These are phyloP conservation scores for Melierax canorus DNA, from an alignment of 2,113 vertebrate species.

Conservation along the genomic window DNA sequence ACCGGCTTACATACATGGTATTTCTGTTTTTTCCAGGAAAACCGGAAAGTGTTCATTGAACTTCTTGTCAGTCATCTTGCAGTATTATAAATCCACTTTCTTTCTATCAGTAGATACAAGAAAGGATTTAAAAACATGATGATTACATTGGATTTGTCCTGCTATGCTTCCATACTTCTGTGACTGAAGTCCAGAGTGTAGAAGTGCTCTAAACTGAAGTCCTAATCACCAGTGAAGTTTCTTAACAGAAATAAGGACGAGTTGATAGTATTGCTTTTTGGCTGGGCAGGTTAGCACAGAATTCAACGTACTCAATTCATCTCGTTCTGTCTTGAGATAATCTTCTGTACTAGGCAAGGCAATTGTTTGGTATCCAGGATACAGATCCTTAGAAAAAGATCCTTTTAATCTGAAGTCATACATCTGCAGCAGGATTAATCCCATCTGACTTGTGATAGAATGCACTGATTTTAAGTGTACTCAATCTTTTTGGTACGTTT, in stretches of 20 bases:
- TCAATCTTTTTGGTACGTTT: not conserved
- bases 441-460: not conserved
- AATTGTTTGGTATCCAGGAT: not conserved
- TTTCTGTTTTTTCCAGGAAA: not conserved
- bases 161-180: not conserved
- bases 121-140: not conserved
- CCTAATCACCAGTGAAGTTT: not conserved
- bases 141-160: not conserved
- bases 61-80: not conserved
- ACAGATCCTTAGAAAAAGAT: not conserved
- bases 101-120: not conserved
- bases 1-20: not conserved
- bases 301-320: not conserved
- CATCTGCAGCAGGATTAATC: not conserved
- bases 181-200: not conserved
- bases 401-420: not conserved
- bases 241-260: not conserved
- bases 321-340: not conserved
- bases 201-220: not conserved
- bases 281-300: not conserved
- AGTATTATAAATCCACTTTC: not conserved
- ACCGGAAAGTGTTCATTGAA: not conserved
- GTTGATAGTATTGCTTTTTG: not conserved
- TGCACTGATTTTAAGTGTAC: not conserved
- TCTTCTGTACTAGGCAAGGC: not conserved